Conservation (phyloP, 2,113 vertebrate genomes). For the Poecile atricapillus region DNA sequence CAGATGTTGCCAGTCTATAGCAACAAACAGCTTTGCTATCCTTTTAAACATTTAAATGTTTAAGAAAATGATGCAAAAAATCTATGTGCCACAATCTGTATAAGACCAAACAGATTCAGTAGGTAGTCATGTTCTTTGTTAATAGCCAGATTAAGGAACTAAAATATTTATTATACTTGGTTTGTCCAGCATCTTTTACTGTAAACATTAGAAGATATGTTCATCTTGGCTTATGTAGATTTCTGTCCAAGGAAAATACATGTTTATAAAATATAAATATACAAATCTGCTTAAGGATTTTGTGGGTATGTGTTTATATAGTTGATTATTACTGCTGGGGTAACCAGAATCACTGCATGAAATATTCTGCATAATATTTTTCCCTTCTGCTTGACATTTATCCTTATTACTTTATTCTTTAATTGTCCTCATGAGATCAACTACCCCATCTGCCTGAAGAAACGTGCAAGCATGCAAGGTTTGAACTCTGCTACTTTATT, state of each 20-base stretch:
- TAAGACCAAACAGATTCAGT: neutral
- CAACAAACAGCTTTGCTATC: neutral
- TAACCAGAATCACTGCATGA: neutral
- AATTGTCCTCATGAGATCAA: slow-evolving; percentile 53
- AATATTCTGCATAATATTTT: slow-evolving; percentile 12
- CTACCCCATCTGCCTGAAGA: slow-evolving; percentile 48
- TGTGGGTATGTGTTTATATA: slow-evolving; percentile 12
- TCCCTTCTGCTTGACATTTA: slow-evolving; percentile 62
- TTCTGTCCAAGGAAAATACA: slow-evolving; percentile 53
- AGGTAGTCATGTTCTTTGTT: slow-evolving; percentile 2
- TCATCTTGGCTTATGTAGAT: neutral
- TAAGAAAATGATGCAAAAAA: neutral
- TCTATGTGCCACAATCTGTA: neutral
- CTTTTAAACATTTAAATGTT: neutral
- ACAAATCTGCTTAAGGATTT: slow-evolving; percentile 48
- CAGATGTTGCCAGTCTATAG: neutral
- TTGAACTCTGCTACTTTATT: slow-evolving; percentile 24
- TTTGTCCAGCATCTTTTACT: slow-evolving; percentile 22
- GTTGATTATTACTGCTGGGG: slow-evolving; percentile 34
- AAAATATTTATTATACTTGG: slow-evolving; percentile 49
- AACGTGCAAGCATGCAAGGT: neutral
- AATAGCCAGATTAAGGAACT: slow-evolving; percentile 24
- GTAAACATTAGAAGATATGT: slow-evolving; percentile 1
- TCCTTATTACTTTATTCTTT: slow-evolving; percentile 48
- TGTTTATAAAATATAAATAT: slow-evolving; percentile 61